Base-by-base conservation (phyloP, 2,888 invertebrate species). In the Criorhina ranunculi region DNA sequence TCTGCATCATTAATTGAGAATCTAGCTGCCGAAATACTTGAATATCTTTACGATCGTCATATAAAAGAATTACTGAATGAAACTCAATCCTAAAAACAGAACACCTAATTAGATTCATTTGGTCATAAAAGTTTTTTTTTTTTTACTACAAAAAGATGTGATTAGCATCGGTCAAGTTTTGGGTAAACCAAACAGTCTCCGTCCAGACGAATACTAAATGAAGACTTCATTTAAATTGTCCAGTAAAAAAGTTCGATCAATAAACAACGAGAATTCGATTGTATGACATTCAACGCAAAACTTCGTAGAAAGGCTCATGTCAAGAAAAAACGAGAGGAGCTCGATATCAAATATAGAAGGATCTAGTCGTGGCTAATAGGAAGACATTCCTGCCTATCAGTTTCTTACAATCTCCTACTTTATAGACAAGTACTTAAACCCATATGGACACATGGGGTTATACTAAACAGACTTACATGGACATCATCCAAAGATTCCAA, bases 71-170 rank as follows among this genome's bases (percentile, higher is more conserved):
- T 46, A 5, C 46, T 44, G 19, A 46, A 19, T 46, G 46, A 46
- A 46, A 17, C 8, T 17, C 15, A 44, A 44, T 15, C 17, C 7
- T 8, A 29, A 51, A 31, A 29, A 51, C 5, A 11, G 8, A 31
- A 51, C 51, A 12, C 2, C 7, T 12, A 51, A 51, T 51, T 51
- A 51, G 51, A 31, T 31, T 51, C 51, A 51, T 51, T 31, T 29
- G n/a, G 12, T 51, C n/a, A n/a, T n/a, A n/a, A n/a, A n/a, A 31
- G n/a, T 51, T 29, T 51, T 51, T 51, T 11, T n/a, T 51, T 6
- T 51, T 29, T 31, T 12, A 51, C 29, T 12, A 4, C 51, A 51
- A 6, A 5, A n/a, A 51, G 51, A 12, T 51, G 46, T 46, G 19
- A 17, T 19, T 51, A 9, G 49, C 29, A 51, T n/a, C 29, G 6